Base-by-base conservation (phyloP, 2,113 vertebrate genomes). In the Oriolus oriolus region DNA sequence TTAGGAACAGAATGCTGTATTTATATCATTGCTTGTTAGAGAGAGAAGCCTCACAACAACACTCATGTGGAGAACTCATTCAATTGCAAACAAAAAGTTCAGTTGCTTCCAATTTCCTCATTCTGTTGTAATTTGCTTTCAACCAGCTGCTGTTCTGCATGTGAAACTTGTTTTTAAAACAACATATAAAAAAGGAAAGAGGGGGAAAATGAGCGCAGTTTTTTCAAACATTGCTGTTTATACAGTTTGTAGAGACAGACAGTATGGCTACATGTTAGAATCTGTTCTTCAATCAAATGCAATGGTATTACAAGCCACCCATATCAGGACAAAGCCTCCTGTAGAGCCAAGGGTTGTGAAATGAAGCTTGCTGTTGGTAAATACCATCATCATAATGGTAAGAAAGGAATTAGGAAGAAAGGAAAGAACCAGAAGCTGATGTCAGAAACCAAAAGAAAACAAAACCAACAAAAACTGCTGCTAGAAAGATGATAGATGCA, bases 61-160 rank as follows among this genome's bases (percentile, higher is more conserved):
- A 24, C 73, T 76, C 7, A 8, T 17, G 22, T 63, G 64, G 37
- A 64, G 64, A 84, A 66, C 35, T 70, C 24, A 35, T 35, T 93
- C 50, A 57, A 1, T 6, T 66, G 42, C 69, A 91, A 94, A 57
- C 74, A 74, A 50, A n/a, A 63, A 44, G 42, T 50, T 64, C 69
- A 82, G 42, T 93, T 80, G 71, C 80, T 95, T 93, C 78, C 63
- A 59, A n/a, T 94, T 96, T 94, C 81, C 60, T 87, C 33, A 54
- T 52, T 42, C 33, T 86, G 60, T 50, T 78, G 56, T 65, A 84
- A 74, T 66, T 92, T 44, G 60, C 65, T 78, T 87, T 91, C 52
- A 75, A 9, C 41, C 64, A 81, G 39, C 23, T 35, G 78, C 81
- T 78, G 60, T 27, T 84, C 41, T 91, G 47, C 57, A 30, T 8